A percentile compares a stretch with the other conserved stretches of the same genome.
phyloP scores from a whole-genome alignment of 2,888 invertebrate species.

The Cephalotes varians region DNA sequence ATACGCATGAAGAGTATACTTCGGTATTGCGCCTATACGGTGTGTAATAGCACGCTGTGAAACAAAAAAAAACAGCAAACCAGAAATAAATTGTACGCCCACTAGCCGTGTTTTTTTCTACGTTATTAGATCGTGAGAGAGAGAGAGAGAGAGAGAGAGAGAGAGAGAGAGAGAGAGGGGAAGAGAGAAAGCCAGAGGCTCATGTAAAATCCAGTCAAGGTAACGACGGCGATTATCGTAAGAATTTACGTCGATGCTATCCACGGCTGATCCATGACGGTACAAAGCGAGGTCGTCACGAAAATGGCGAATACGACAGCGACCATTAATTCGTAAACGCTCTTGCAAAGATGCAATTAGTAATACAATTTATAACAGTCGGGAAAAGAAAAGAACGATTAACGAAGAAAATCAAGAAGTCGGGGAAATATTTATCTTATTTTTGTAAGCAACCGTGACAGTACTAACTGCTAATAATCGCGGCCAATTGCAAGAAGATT shows the following conservation, averaged over 20 bases:
- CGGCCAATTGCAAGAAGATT: neutral
- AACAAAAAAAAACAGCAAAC: constrained; percentile 41
- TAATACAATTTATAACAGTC: neutral
- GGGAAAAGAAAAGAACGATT: neutral
- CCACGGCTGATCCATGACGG: constrained; percentile 21
- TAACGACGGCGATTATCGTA: constrained; percentile 25
- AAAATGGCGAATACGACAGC: constrained; percentile 14
- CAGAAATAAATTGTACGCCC: constrained; percentile 53
- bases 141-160: neutral
- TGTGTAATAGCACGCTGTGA: constrained; percentile 11
- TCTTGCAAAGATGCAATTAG: neutral
- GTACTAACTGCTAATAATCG: neutral
- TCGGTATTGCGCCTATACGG: constrained; percentile 10
- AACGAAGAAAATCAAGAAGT: neutral
- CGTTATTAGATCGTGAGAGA: constrained; percentile 22
- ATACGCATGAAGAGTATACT: constrained; percentile 25
- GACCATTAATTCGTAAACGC: neutral
- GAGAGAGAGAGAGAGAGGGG: neutral
- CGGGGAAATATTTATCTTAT: neutral
- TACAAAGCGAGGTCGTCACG: constrained; percentile 32
- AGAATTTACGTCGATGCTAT: constrained; percentile 46
- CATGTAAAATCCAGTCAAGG: constrained; percentile 38
- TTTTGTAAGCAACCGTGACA: neutral
- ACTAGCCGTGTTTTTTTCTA: constrained; percentile 42
- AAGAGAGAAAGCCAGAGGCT: neutral